Evolutionary conservation across 1,140 invertebrate species (phyloP), one percentile per base, ranked within the genome.

Genomic region (Bombus breviceps): DNA sequence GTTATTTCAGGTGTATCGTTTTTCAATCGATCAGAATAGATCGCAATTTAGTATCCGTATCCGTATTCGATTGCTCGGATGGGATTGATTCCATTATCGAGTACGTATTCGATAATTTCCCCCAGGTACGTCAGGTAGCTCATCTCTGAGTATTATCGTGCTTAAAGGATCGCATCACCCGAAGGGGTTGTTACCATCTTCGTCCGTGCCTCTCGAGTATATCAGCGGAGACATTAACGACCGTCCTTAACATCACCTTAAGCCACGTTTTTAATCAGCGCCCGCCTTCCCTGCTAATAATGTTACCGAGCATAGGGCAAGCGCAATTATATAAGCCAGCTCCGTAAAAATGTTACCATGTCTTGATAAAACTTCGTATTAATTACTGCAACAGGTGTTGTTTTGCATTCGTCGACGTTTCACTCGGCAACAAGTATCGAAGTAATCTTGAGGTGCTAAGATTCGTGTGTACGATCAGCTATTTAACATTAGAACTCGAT

Each of bases 121-220:
- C 86, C 59, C 72, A 90, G 89, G 88, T 90, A 90, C 88, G 89
- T 73, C 53, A 76, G 73, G 39, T 64, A 88, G 86, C 76, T 90
- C 89, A 90, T 90, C 88, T 86, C 74, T 74, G 75, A 53, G 89
- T 90, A 90, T 90, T 90, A 90, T 88, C 89, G 86, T 86, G 89
- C 89, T 90, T 90, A 90, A 90, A 90, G 88, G 89, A 90, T 90
- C 89, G 86, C 83, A 90, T 90, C 88, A 88, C 86, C 89, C 89
- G 86, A 90, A 88, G 89, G 89, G 86, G 83, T 88, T 90, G 89
- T 90, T 90, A 90, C 83, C 89, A 83, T 89, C 89, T 90, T 88
- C 88, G 59, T 71, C 66, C 88, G 41, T 81, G 78, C 79, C 85
- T 85, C 43, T 66, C 62, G 81, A 66, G 86, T 77, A 87, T 83